Evolutionary conservation across 2,113 vertebrate genomes (phyloP).

Genomic region (Dipodomys ordii): DNA sequence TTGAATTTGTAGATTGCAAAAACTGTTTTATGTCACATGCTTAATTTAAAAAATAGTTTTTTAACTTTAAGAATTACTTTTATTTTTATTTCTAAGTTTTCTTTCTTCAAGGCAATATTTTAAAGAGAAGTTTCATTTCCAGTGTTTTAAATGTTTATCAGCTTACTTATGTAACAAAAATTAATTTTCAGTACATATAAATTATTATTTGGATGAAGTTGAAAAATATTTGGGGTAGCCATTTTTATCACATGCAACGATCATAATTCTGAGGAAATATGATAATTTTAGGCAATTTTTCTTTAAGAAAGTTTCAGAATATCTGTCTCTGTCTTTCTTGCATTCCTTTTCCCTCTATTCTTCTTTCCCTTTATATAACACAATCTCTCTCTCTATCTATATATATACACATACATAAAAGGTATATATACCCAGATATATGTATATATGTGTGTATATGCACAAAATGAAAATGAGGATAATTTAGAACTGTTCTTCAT

Average conservation of each 20-base stretch:
- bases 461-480: background rate
- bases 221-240: background rate
- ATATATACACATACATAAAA: no score
- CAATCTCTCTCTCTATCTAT: background rate
- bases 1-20: no score
- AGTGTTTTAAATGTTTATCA: background rate
- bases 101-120: slow-evolving; percentile 11
- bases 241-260: background rate
- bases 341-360: fast-evolving
- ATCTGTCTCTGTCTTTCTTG: fast-evolving
- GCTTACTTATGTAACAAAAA: background rate
- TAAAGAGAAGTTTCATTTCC: background rate
- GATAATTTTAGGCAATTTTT: background rate
- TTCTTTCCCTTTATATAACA: no score
- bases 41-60: slow-evolving; percentile 32
- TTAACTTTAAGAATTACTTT: slow-evolving; percentile 21
- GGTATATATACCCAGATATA: no score
- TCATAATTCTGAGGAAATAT: background rate
- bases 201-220: background rate
- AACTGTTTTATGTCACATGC: background rate
- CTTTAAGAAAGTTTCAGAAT: background rate
- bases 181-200: background rate
- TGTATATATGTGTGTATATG: background rate
- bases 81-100: background rate
- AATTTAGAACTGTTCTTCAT: background rate